Base-by-base conservation (phyloP, 2,113 vertebrate genomes). In the Hippocampus mohnikei region DNA sequence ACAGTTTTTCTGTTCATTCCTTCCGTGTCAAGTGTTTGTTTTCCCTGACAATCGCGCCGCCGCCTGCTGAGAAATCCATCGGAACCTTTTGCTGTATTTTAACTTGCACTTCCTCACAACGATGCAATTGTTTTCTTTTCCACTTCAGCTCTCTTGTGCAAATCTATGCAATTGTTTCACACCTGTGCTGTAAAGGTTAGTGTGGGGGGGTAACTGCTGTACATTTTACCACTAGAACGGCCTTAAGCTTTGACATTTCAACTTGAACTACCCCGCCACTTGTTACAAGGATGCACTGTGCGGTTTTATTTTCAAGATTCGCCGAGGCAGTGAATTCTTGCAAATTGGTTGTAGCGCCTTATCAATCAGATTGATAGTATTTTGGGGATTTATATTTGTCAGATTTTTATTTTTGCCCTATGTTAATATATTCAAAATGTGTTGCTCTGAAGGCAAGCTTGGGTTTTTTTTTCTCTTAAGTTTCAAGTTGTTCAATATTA, bases 381-480 rank as follows among this genome's bases (percentile, higher is more conserved):
- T 40, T 61, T 23, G 42, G 33, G 4, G 6, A 64, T 42, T 64
- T 23, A 25, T 40, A 20, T 64, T 8, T 29, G 41, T 42, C 7
- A n/a, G 71, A 37, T 10, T 0, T 15, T 63, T 75, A 7, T 59
- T 66, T 78, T 78, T 66, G 66, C 66, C 81, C 60, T 59, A 74
- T 42, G 67, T 67, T 62, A 66, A 78, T 77, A 70, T 82, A 68
- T 79, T 80, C 29, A 81, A 82, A 73, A 56, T 80, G 65, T 78
- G 44, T 73, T 69, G 64, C 46, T 52, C 29, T 80, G 67, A 72
- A 65, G 72, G 65, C n/a, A 12, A 76, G 63, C 55, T 69, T 46
- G 12, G 8, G 65, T 82, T 82, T 82, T 82, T 82, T 37, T 82
- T 82, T 82, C 29, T 68, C 65, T 76, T 63, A 64, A 60, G 73